Percentiles rank a stretch among this genome's conserved stretches.
phyloP scores from a whole-genome alignment of 2,888 invertebrate genomes.

The Aethes cnicana region DNA sequence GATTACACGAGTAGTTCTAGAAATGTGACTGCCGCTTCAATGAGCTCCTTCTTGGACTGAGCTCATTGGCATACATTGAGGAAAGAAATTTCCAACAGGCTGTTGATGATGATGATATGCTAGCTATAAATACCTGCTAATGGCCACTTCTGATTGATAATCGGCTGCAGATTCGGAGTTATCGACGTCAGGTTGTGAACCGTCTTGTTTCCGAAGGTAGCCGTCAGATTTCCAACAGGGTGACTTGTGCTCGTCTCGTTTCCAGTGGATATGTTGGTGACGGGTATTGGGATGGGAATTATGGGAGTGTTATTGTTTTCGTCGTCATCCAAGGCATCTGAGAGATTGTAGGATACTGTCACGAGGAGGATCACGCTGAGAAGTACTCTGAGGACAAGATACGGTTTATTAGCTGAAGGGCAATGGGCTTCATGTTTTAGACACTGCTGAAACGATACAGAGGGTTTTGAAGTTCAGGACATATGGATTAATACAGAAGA shows the following conservation, averaged over 20 bases:
- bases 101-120: not conserved
- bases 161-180: conserved; percentile 45
- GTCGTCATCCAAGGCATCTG: conserved; percentile 40
- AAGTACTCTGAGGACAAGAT: conserved; percentile 1
- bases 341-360: conserved; percentile 78
- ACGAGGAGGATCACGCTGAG: conserved; percentile 78
- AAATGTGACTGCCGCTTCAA: too few relatives aligned
- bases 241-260: conserved; percentile 13
- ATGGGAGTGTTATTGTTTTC: conserved; percentile 37
- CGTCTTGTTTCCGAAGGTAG: conserved; percentile 34
- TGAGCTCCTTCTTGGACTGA: too few relatives aligned
- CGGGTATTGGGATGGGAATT: conserved; percentile 20
- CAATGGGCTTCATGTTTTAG: conserved; percentile 20
- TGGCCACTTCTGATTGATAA: conserved; percentile 67
- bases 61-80: not conserved
- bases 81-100: not conserved
- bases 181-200: conserved; percentile 37
- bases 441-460: too few relatives aligned
- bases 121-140: conserved; percentile 57
- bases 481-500: too few relatives aligned
- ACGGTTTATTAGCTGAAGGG: not conserved
- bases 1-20: too few relatives aligned
- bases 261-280: conserved; percentile 11
- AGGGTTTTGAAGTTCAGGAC: too few relatives aligned
- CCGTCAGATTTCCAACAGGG: too few relatives aligned